These are phyloP conservation scores for Adoxophyes honmai DNA, from an alignment of 1,140 invertebrate species.

Conservation along the genomic window DNA sequence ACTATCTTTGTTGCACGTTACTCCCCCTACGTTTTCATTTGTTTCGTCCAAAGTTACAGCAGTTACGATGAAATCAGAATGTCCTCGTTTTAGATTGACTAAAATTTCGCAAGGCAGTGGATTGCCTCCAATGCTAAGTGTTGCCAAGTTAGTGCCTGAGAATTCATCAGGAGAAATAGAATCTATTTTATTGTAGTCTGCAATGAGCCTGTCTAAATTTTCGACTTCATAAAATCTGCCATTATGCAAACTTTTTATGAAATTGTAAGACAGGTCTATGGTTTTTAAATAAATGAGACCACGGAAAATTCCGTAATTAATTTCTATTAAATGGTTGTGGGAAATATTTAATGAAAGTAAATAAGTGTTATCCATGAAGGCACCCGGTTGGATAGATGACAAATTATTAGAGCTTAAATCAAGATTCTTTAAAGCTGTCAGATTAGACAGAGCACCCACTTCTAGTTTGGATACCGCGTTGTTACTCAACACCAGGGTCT, in stretches of 20 bases:
- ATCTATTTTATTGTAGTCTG: conserved; percentile 28
- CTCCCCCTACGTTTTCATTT: conserved; percentile 38
- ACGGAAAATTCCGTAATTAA: conserved; percentile 34
- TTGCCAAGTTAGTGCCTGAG: conserved; percentile 4
- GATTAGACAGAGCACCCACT: conserved; percentile 25
- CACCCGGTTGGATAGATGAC: conserved; percentile 27
- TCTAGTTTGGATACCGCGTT: conserved; percentile 34
- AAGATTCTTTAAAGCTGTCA: conserved; percentile 24
- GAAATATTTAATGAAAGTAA: conserved; percentile 34
- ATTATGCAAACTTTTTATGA: conserved; percentile 23
- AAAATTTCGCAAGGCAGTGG: conserved; percentile 30
- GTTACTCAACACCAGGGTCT: conserved; percentile 26
- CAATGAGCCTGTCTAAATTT: conserved; percentile 25
- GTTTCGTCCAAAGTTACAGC: conserved; percentile 27
- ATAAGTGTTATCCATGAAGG: conserved; percentile 29
- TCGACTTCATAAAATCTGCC: conserved; percentile 28
- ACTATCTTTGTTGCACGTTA: conserved; percentile 31
- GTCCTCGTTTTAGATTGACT: conserved; percentile 21
- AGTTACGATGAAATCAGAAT: conserved; percentile 24
- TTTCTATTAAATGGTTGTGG: conserved; percentile 28
- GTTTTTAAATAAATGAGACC: conserved; percentile 23
- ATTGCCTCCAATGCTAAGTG: conserved; percentile 35
- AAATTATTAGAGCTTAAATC: conserved; percentile 43
- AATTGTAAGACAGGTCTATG: conserved; percentile 35
- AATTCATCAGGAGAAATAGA: background rate